A percentile compares a stretch with the other conserved stretches of the same genome.
Conservation (phyloP, 2,888 invertebrate species). For the Anthophora plumipes region DNA sequence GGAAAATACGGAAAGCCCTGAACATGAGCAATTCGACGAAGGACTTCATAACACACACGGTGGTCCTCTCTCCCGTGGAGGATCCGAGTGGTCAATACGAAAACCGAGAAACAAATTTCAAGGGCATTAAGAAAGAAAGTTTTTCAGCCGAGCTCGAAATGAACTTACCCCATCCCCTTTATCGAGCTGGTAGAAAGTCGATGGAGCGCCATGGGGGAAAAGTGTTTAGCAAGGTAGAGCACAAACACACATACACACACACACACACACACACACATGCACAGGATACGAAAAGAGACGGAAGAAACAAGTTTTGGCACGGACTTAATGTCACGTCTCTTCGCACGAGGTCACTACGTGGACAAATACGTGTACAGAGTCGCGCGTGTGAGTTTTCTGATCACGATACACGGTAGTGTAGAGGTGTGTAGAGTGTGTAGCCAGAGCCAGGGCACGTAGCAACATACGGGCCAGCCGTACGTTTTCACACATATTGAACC, state of each 20-base stretch:
- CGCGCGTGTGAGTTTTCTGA: neutral
- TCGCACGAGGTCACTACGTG: constrained; percentile 46
- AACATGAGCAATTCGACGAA: constrained; percentile 6
- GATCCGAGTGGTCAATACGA: neutral
- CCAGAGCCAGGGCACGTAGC: constrained; percentile 39
- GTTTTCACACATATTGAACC: constrained; percentile 78
- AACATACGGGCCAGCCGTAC: constrained; percentile 73
- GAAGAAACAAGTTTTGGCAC: constrained; percentile 60
- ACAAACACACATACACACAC: too few relatives aligned
- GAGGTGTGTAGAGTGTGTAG: constrained; percentile 24
- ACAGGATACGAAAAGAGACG: neutral
- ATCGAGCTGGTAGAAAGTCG: constrained; percentile 11
- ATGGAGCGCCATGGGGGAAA: constrained; percentile 18
- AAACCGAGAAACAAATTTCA: constrained; percentile 25
- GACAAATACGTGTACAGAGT: constrained; percentile 52
- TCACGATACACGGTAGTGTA: constrained; percentile 11
- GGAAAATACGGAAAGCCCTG: neutral
- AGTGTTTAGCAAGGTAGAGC: constrained; percentile 51
- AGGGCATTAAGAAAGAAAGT: constrained; percentile 35
- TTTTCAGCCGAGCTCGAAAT: constrained; percentile 9
- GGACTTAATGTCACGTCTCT: constrained; percentile 47
- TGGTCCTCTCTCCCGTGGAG: neutral
- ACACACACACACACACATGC: too few relatives aligned
- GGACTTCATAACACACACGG: neutral
- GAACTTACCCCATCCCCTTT: constrained; percentile 23